phyloP scores from a whole-genome alignment of 53 echinoderm and acorn worm genomes.

The Zoroaster sp. region DNA sequence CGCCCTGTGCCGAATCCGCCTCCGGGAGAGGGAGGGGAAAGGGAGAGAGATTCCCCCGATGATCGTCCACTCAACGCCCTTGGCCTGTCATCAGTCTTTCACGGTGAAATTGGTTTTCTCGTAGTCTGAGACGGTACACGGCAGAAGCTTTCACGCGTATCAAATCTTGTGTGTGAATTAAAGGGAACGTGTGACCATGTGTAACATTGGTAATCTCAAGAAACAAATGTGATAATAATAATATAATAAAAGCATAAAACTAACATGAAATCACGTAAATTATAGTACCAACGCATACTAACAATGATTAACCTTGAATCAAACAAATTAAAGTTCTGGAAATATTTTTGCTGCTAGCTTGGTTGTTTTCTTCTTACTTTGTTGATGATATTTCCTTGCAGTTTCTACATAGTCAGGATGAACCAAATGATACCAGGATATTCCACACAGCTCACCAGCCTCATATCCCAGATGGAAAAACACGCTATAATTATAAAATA shows the following conservation, averaged over 20 bases:
- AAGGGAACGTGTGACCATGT: no score
- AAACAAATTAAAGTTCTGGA: not conserved
- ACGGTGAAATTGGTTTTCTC: not conserved
- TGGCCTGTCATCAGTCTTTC: not conserved
- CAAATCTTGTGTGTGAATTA: no score
- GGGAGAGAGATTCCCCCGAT: not conserved
- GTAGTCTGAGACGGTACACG: not conserved
- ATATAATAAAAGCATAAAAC: no score
- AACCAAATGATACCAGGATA: conserved; percentile 61
- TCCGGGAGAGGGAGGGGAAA: not conserved
- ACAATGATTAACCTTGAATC: not conserved
- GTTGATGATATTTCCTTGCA: conserved; percentile 47
- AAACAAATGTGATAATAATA: no score
- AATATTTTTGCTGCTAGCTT: no score
- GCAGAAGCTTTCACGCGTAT: not conserved
- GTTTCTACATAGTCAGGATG: conserved; percentile 52
- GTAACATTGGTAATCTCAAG: no score
- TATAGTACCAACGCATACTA: no score
- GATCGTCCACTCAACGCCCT: not conserved
- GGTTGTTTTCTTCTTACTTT: conserved; percentile 49
- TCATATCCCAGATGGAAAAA: conserved; percentile 67
- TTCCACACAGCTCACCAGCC: conserved; percentile 31
- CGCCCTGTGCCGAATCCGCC: not conserved
- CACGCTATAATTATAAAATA: conserved; percentile 28
- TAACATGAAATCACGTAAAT: no score